Evolutionary conservation across 2,888 invertebrate genomes (phyloP), one percentile per base, ranked within the genome.

Genomic region (Trissolcus japonicus): DNA sequence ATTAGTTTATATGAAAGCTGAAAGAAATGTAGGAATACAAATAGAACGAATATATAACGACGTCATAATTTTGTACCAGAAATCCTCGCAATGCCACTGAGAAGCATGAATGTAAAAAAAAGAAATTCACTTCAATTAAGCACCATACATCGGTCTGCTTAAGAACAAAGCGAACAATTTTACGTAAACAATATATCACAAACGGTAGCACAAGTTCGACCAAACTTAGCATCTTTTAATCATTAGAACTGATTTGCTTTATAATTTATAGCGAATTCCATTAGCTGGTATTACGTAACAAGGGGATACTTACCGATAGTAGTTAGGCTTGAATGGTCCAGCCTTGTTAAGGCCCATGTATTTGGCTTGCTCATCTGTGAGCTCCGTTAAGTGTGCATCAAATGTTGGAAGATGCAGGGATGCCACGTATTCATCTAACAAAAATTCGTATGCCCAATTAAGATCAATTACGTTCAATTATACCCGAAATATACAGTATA

Each of bases 301-400:
- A 51, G 14, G 51, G 62, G 56, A 69, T 72, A 82, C 78, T 83
- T 90, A 98, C 94, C 98, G 94, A 90, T 99, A 99, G 90, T 98
- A 98, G 90, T 98, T 98, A 79, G 98, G 98, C 91, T 99, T 99
- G 91, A 98, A 99, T 51, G 98, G 98, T 57, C 99, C 99, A 61
- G 97, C 96, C 91, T 98, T 99, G 89, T 97, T 97, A 40, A 99
- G 93, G 78, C 98, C 98, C 91, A 98, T 93, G 88, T 98, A 99
- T 89, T 98, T 98, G 54, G 98, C 98, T 90, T 99, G 98, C 86
- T 98, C 98, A 89, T 99, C 98, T 4, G 94, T 93, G 62, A 99
- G 91, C 88, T 99, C 98, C 0, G 98, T 99, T 82, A 99, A 92
- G 87, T 98, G 98, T 17, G 98, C 98, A 91, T 98, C 98, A 89